Evolutionary conservation across 2,888 invertebrate species (phyloP), one percentile per base, ranked within the genome.

Genomic region (Eupsilia transversa): DNA sequence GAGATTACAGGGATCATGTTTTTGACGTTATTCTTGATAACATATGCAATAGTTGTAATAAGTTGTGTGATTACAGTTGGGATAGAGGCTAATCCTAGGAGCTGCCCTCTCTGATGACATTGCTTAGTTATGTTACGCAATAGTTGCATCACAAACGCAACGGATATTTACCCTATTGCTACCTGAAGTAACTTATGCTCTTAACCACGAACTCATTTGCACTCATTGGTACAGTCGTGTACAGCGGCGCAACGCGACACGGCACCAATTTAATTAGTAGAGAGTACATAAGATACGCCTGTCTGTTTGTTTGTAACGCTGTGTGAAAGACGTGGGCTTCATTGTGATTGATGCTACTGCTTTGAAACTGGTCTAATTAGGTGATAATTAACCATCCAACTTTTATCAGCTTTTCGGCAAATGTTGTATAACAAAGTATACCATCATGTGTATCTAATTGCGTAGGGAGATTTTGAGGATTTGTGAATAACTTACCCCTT

Each of bases 221-320:
- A 23, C 7, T 52, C 38, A 23, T 27, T 52, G 52, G 23, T 43
- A 63, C 66, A 72, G 38, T 64, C 30, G 56, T n/a, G 46, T 49
- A 70, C 52, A 41, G 35, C 72, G 5, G 49, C 38, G 52, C 35
- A 41, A 27, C 20, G 72, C 65, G 75, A 65, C 65, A 43, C 43
- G 14, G 43, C 38, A 60, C 71, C 63, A 56, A 77, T 64, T 76
- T 69, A 69, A 80, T 82, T 80, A 80, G 59, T n/a, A 33, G 52
- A 1, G 35, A 59, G 64, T n/a, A 56, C 56, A 27, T 38, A 30
- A 46, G 38, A 64, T 17, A 46, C 49, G 68, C 3, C 23, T 54
- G 70, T 41, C 20, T 46, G 63, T 68, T 6, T 61, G 65, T 77
- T 33, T 56, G 56, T 46, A 12, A 56, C 23, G 61, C 17, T 77